These are phyloP conservation scores for Euglossa dilemma DNA, from an alignment of 1,140 invertebrate species.

Conservation along the genomic window DNA sequence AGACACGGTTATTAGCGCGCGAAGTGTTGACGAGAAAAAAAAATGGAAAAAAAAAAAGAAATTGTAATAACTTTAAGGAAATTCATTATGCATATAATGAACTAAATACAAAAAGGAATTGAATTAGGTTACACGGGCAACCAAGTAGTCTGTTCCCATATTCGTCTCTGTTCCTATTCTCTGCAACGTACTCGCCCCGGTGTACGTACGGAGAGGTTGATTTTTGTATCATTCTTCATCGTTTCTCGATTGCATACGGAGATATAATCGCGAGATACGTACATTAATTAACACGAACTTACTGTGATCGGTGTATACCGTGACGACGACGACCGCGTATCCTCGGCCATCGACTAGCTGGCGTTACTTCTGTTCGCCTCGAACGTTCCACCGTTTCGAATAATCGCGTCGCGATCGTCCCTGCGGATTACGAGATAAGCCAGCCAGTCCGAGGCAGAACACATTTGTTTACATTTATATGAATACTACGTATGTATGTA, in stretches of 20 bases:
- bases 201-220: slow-evolving; percentile 5
- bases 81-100: slow-evolving; percentile 73
- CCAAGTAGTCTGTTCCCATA: slow-evolving; percentile 74
- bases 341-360: slow-evolving; percentile 26
- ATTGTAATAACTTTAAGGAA: slow-evolving; percentile 74
- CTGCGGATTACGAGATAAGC: background rate
- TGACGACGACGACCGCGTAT: slow-evolving; percentile 7
- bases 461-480: slow-evolving; percentile 49
- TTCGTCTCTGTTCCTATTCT: slow-evolving; percentile 76
- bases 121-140: slow-evolving; percentile 79
- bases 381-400: background rate
- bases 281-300: background rate
- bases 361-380: background rate
- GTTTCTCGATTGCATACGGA: slow-evolving; percentile 10
- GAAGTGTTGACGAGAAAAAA: slow-evolving; percentile 75
- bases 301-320: slow-evolving; percentile 35
- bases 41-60: background rate
- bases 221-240: slow-evolving; percentile 39
- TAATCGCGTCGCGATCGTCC: background rate
- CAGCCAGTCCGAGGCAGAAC: background rate
- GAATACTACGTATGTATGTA: slow-evolving; percentile 33
- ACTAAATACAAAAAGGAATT: slow-evolving; percentile 80
- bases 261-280: background rate
- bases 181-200: slow-evolving; percentile 20
- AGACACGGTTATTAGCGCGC: slow-evolving; percentile 66